Base-by-base conservation (phyloP, 2,113 vertebrate species). In the Glaucidium brasilianum region DNA sequence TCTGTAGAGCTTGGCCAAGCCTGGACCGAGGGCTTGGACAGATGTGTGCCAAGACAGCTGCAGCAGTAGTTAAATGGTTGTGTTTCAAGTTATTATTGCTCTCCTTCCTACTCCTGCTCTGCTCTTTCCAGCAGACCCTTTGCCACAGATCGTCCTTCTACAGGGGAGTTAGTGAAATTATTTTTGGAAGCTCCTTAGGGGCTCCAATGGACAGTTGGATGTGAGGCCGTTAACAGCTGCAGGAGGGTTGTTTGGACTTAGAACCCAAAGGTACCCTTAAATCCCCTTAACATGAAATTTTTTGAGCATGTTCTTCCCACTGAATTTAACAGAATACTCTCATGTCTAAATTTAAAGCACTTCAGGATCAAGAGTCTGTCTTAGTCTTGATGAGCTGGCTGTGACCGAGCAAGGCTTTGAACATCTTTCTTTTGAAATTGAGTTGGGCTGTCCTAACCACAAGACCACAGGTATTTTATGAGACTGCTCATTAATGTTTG, bases 381-480 rank as follows among this genome's bases (percentile, higher is more conserved):
- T 25, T 41, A 58, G 22, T 50, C 37, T 67, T 85, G 32, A 60
- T 89, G 77, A 95, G 49, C 45, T 90, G 80, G n/a, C 77, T 90
- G 75, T 90, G 69, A 73, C 49, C 69, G 34, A 71, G 49, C 53
- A 83, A 85, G 59, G 41, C 80, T 96, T 95, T 94, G 92, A 97
- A 92, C 19, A 3, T 75, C 66, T 73, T 91, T 74, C 76, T 92
- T 94, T 88, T 95, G 87, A 93, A 93, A 94, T 1, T 47, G 19
- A 77, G 50, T 85, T 85, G 45, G 27, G 71, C 67, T 92, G 86
- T 47, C 74, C 93, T 82, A 92, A 85, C 94, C 94, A 93, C 92
- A 88, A 95, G 91, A 94, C 94, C 97, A 90, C 92, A 96, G 89
- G 87, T 96, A 96, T 96, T 96, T 94, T 85, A 41, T 73, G 50